A percentile compares a stretch with the other conserved stretches of the same genome.
These are phyloP conservation scores for Euproctis similis DNA, from an alignment of 2,888 invertebrate species.

Conservation along the genomic window DNA sequence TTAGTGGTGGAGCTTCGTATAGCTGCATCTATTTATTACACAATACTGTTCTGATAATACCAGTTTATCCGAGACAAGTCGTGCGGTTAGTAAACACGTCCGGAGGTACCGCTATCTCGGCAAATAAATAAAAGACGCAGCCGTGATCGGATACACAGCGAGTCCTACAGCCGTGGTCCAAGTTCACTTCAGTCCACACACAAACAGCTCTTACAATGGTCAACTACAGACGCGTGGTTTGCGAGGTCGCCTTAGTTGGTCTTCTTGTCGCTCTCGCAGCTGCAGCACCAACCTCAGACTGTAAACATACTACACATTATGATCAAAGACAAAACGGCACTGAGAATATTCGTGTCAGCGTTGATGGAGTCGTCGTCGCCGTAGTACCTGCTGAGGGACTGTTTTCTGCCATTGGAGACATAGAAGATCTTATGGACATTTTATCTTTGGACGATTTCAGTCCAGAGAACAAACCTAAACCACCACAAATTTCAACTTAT, in stretches of 20 bases:
- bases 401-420: slow-evolving; percentile 70
- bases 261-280: slow-evolving; percentile 23
- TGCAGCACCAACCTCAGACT: slow-evolving; percentile 41
- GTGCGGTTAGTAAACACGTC: slow-evolving; percentile 41
- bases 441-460: slow-evolving; percentile 38
- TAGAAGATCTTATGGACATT: slow-evolving; percentile 57
- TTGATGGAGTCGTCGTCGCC: slow-evolving; percentile 81
- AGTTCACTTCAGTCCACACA: slow-evolving; percentile 47
- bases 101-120: slow-evolving; percentile 69
- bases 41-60: slow-evolving; percentile 49
- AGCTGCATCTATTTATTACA: slow-evolving; percentile 41
- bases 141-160: slow-evolving; percentile 61
- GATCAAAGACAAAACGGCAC: slow-evolving; percentile 88
- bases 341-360: slow-evolving; percentile 82
- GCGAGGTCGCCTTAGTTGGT: slow-evolving; percentile 46
- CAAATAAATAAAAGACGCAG: slow-evolving; percentile 73
- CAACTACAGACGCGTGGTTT: slow-evolving; percentile 65
- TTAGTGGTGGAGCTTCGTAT: slow-evolving; percentile 12
- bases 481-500: slow-evolving; percentile 15
- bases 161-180: slow-evolving; percentile 39
- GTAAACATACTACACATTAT: slow-evolving; percentile 38
- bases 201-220: slow-evolving; percentile 59
- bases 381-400: slow-evolving; percentile 79
- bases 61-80: slow-evolving; percentile 54
- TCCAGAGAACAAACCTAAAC: slow-evolving; percentile 27